Evolutionary conservation across 2,113 vertebrate genomes (phyloP), one percentile per base, ranked within the genome.

Genomic region (Eonycteris spelaea): DNA sequence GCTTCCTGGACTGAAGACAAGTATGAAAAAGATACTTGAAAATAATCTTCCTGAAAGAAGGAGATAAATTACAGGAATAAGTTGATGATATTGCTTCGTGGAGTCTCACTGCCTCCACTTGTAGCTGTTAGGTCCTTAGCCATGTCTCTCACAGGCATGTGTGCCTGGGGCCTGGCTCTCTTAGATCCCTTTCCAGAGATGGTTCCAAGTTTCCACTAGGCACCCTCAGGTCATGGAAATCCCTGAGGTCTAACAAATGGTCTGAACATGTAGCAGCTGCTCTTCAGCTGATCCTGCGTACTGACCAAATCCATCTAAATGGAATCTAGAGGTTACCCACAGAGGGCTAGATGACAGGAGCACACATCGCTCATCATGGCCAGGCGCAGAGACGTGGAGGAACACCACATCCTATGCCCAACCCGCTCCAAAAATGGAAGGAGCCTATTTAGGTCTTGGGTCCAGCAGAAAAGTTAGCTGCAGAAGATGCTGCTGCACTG

Each of bases 121-220:
- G 16, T 21, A 71, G 45, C 86, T 73, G 35, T 68, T 45, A 86
- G 83, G 43, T 90, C 86, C 77, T 75, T 22, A 55, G 30, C 33
- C 19, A 10, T 2, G 9, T 28, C 70, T 61, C 63, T 85, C 65
- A 48, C 33, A 90, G 82, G 71, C 82, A 22, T 6, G 2, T 78
- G 16, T 55, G 38, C 68, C 8, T 38, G 15, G 83, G 48, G 18
- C 53, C 65, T 89, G 43, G 30, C 40, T 96, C 43, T 70, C 30
- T 73, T 16, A 3, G 24, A 73, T 12, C 12, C 67, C 79, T 96
- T 91, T 77, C 61, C 89, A 85, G 65, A 95, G n/a, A 80, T 11
- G 9, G 6, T 63, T 84, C 90, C 84, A 95, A 84, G 67, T 93
- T 97, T 96, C 96, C 77, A 63, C 67, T 71, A 82, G 51, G 43